These are phyloP conservation scores for Hybognathus amarus DNA, from an alignment of 2,797 vertebrate species.

Conservation along the genomic window DNA sequence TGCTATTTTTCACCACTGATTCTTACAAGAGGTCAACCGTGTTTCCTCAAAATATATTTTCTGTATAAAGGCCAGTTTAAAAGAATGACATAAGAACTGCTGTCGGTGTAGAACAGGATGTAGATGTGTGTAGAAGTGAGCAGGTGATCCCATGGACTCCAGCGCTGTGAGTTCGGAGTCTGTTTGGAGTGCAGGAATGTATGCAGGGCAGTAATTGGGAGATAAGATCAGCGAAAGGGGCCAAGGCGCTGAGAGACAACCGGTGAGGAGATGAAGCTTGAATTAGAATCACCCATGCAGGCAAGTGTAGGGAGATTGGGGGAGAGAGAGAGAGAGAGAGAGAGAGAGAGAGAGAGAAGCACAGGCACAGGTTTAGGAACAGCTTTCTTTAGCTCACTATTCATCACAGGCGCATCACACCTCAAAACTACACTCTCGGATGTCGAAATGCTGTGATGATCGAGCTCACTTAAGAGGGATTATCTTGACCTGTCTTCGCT, in stretches of 20 bases:
- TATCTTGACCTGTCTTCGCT: constrained; percentile 12
- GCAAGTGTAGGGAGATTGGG: constrained; percentile 49
- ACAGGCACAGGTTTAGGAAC: not conserved
- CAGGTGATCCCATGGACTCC: constrained; percentile 20
- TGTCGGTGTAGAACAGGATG: not conserved
- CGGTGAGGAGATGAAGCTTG: constrained; percentile 73
- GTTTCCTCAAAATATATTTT: not conserved
- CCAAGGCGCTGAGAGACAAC: constrained; percentile 72
- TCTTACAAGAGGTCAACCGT: not conserved
- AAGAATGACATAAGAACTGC: not conserved
- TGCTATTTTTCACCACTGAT: not conserved
- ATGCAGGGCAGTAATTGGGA: constrained; percentile 74
- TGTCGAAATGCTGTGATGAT: constrained; percentile 7
- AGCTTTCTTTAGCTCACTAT: constrained; percentile 16
- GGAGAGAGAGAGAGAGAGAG: not conserved
- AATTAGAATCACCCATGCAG: constrained; percentile 61
- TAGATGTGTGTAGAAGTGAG: not conserved
- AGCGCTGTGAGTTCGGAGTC: constrained; percentile 20
- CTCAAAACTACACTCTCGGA: constrained; percentile 2
- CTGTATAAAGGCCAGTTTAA: not conserved
- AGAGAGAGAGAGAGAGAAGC: not conserved
- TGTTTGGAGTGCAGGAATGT: constrained; percentile 76
- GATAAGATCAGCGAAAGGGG: constrained; percentile 75
- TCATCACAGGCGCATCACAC: constrained; percentile 33
- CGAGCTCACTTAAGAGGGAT: constrained; percentile 4